These are phyloP conservation scores for Argopecten irradians DNA, from an alignment of 1,140 invertebrate genomes.

Conservation along the genomic window DNA sequence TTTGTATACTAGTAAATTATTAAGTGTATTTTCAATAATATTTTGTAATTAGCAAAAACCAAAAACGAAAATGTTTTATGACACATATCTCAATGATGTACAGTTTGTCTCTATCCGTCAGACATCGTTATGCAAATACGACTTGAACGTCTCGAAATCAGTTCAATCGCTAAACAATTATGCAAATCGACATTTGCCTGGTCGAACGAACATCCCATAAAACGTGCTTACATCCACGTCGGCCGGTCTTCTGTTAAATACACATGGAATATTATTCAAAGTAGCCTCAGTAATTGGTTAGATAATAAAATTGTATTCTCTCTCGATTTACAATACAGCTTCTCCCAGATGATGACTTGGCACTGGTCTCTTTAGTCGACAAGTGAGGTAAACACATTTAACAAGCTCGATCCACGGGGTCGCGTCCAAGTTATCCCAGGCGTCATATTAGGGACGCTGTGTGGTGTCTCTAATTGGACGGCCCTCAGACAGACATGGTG, in stretches of 20 bases:
- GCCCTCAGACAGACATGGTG: not conserved
- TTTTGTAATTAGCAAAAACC: too few species aligned
- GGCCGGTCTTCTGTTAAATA: not conserved
- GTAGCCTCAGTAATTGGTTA: not conserved
- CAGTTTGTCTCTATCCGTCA: not conserved
- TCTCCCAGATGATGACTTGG: not conserved
- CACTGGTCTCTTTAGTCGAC: not conserved
- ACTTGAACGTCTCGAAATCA: not conserved
- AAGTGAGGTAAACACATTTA: not conserved
- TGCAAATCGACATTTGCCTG: not conserved
- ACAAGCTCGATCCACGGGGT: not conserved
- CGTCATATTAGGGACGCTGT: not conserved
- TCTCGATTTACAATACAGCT: not conserved
- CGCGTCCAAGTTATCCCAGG: not conserved
- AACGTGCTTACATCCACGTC: not conserved
- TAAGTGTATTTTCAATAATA: too few species aligned
- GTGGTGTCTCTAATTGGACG: not conserved
- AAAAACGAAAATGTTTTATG: not conserved
- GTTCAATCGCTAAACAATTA: not conserved
- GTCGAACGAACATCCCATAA: not conserved
- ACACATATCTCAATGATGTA: not conserved
- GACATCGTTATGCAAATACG: not conserved
- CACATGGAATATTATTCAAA: not conserved
- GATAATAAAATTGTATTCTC: conserved; percentile 10
- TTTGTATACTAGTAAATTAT: too few species aligned